These are phyloP conservation scores for Darwinula stevensoni DNA, from an alignment of 2,888 invertebrate genomes.

Conservation along the genomic window DNA sequence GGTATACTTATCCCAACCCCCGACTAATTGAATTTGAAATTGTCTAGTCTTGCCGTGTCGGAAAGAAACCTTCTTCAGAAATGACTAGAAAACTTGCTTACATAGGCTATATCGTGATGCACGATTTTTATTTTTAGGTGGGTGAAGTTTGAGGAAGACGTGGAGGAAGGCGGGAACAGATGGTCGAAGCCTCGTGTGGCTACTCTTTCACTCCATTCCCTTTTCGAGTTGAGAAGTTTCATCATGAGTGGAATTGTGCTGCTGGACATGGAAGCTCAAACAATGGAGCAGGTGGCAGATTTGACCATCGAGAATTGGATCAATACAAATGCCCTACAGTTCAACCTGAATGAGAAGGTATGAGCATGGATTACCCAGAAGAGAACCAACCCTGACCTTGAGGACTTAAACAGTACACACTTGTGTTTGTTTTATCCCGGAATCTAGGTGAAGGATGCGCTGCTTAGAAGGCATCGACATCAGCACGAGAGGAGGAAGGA, in stretches of 20 bases:
- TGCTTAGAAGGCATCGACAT: constrained; percentile 66
- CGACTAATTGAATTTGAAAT: too few relatives aligned
- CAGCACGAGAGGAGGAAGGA: constrained; percentile 38
- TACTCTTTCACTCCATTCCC: constrained; percentile 76
- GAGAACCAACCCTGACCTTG: constrained; percentile 1
- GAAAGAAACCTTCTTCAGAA: too few relatives aligned
- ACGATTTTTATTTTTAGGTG: constrained; percentile 34
- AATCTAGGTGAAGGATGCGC: constrained; percentile 31
- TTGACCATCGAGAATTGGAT: constrained; percentile 65
- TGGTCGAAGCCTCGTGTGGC: constrained; percentile 89
- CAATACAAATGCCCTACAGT: constrained; percentile 35
- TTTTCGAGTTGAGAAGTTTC: constrained; percentile 77
- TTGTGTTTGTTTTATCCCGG: background rate
- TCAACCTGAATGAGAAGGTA: constrained; percentile 15
- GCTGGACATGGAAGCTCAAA: constrained; percentile 71
- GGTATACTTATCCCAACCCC: too few relatives aligned
- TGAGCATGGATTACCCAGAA: background rate
- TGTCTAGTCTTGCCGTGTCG: too few relatives aligned
- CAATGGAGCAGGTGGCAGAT: constrained; percentile 60
- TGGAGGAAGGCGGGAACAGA: constrained; percentile 91
- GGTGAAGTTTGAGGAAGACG: constrained; percentile 90
- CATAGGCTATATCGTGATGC: too few relatives aligned
- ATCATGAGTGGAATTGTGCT: constrained; percentile 72
- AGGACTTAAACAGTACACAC: background rate
- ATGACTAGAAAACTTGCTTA: too few relatives aligned